Evolutionary conservation across 1,140 invertebrate species (phyloP).

Genomic region (Diorhabda elongata): DNA sequence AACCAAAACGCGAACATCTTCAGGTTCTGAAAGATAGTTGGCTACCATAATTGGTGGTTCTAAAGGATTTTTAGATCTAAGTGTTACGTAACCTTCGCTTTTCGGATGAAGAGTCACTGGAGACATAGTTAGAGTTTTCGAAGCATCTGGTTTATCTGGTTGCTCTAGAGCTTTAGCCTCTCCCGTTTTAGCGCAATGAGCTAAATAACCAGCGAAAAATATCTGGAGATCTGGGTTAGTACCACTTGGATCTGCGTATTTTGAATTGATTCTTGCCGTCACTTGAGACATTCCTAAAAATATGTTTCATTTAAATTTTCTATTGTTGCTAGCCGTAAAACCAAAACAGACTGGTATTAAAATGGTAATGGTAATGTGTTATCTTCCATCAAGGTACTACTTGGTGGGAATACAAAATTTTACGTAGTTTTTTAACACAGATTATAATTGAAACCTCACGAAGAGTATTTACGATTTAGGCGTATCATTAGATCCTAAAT

Average conservation of each 20-base stretch:
- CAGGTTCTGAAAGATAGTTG: conserved; percentile 73
- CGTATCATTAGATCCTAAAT: no score
- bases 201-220: conserved; percentile 64
- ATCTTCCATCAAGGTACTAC: no score
- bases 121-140: conserved; percentile 58
- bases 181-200: conserved; percentile 57
- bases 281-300: conserved; percentile 48
- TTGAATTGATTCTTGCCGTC: conserved; percentile 59
- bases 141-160: conserved; percentile 44
- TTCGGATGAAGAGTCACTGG: conserved; percentile 73
- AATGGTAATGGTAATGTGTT: no score
- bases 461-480: no score
- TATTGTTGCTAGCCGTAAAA: no score
- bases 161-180: conserved; percentile 47
- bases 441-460: no score
- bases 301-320: not conserved
- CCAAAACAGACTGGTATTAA: no score
- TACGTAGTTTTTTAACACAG: no score
- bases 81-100: conserved; percentile 59
- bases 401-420: no score
- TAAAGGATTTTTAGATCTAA: conserved; percentile 72
- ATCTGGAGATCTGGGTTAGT: conserved; percentile 61
- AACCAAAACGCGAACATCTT: conserved; percentile 68
- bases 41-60: conserved; percentile 79
- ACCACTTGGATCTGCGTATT: conserved; percentile 52